Conservation (phyloP, 1,140 invertebrate species). For the Anthonomus grandis region DNA sequence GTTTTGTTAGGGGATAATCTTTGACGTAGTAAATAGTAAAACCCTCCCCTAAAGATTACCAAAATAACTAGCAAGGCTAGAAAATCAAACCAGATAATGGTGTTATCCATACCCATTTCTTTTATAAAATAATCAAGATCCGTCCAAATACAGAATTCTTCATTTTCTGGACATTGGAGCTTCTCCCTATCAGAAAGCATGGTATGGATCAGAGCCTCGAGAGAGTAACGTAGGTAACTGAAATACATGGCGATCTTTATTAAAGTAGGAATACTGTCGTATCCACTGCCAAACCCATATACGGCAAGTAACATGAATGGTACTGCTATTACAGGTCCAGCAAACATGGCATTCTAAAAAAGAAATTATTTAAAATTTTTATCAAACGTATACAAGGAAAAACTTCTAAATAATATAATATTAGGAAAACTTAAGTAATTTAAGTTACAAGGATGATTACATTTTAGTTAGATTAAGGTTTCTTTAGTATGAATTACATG, state of each 20-base stretch:
- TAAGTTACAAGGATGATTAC: too few species aligned
- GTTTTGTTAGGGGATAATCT: constrained; percentile 64
- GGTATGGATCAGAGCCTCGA: constrained; percentile 74
- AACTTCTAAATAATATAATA: too few species aligned
- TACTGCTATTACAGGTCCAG: constrained; percentile 69
- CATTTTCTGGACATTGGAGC: constrained; percentile 61
- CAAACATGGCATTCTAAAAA: constrained; percentile 74
- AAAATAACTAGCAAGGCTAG: constrained; percentile 56
- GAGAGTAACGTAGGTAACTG: constrained; percentile 74
- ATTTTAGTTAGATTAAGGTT: too few species aligned
- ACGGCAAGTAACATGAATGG: constrained; percentile 74
- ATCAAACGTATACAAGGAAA: too few species aligned
- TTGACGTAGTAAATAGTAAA: constrained; percentile 64
- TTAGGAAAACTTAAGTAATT: too few species aligned
- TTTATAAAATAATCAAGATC: constrained; percentile 59
- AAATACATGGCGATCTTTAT: constrained; percentile 71
- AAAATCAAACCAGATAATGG: constrained; percentile 61
- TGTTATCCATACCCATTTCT: constrained; percentile 61
- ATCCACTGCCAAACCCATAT: constrained; percentile 69
- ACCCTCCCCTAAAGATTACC: constrained; percentile 55
- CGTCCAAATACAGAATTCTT: constrained; percentile 68
- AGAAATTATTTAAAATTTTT: too few species aligned
- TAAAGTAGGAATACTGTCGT: constrained; percentile 60
- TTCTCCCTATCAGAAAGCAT: constrained; percentile 68
- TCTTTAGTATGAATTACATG: too few species aligned